phyloP scores from a whole-genome alignment of 2,888 invertebrate species.

The Brenthis hecate region DNA sequence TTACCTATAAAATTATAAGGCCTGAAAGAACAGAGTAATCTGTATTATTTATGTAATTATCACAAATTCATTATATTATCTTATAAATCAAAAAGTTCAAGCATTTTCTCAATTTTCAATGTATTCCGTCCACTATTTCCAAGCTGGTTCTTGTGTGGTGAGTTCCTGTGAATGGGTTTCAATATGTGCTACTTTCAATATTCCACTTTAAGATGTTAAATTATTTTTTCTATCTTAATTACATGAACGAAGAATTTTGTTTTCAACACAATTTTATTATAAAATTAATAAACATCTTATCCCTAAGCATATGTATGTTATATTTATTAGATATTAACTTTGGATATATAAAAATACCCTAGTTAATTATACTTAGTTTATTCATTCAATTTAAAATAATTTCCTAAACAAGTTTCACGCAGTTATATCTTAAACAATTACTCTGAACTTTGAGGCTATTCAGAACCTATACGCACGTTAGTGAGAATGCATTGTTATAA shows the following conservation, averaged over 20 bases:
- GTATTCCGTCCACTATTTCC: conserved; percentile 33
- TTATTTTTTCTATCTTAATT: too few species aligned
- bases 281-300: too few species aligned
- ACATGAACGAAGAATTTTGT: too few species aligned
- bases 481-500: conserved; percentile 3
- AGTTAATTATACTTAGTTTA: neutral
- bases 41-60: neutral
- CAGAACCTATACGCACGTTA: neutral
- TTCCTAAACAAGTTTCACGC: neutral
- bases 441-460: conserved; percentile 22
- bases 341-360: neutral
- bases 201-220: too few species aligned
- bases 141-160: conserved; percentile 12
- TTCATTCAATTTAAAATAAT: neutral
- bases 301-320: too few species aligned
- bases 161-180: conserved; percentile 6
- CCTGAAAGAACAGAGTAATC: conserved; percentile 19
- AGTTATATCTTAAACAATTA: neutral
- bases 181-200: neutral
- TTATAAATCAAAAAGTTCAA: conserved; percentile 1
- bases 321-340: too few species aligned
- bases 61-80: neutral
- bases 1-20: neutral
- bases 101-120: conserved; percentile 9
- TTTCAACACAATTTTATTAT: too few species aligned